phyloP scores from a whole-genome alignment of 53 echinoderm and acorn worm species.

The Holothuria leucospilota region DNA sequence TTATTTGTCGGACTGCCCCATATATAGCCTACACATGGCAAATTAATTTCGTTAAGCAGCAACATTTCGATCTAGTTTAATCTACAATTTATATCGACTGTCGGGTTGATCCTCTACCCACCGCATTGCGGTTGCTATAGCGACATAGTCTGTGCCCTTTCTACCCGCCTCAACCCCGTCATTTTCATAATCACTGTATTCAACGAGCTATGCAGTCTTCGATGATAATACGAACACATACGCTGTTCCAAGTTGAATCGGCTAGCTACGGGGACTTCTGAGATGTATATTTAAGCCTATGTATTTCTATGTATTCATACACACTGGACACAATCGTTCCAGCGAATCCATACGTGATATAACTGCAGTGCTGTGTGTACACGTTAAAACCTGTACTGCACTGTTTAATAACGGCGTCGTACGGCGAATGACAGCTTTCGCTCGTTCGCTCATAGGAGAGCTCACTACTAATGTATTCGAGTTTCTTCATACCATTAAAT shows the following conservation, averaged over 20 bases:
- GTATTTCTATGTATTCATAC: slow-evolving; percentile 13
- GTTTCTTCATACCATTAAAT: slow-evolving; percentile 31
- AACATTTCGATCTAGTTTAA: too few species aligned
- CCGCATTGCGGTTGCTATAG: slow-evolving; percentile 39
- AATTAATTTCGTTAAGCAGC: too few species aligned
- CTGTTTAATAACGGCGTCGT: too few species aligned
- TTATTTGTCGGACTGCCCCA: too few species aligned
- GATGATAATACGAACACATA: not conserved
- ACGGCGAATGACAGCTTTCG: too few species aligned
- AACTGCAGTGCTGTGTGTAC: too few species aligned
- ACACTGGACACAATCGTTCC: not conserved
- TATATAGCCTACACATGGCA: too few species aligned
- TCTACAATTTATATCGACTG: not conserved
- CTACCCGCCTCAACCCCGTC: slow-evolving; percentile 25
- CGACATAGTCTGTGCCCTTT: slow-evolving; percentile 3
- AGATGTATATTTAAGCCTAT: not conserved
- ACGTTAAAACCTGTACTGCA: too few species aligned
- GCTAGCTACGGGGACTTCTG: not conserved
- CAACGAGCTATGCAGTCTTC: slow-evolving; percentile 4
- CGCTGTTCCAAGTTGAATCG: not conserved
- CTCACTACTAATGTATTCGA: slow-evolving; percentile 8
- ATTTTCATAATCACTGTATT: slow-evolving; percentile 35
- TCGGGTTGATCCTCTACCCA: slow-evolving; percentile 20
- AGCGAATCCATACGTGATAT: not conserved
- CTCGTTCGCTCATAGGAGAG: not conserved